Evolutionary conservation across 1,140 invertebrate species (phyloP).

Genomic region (Pristionchus pacificus): DNA sequence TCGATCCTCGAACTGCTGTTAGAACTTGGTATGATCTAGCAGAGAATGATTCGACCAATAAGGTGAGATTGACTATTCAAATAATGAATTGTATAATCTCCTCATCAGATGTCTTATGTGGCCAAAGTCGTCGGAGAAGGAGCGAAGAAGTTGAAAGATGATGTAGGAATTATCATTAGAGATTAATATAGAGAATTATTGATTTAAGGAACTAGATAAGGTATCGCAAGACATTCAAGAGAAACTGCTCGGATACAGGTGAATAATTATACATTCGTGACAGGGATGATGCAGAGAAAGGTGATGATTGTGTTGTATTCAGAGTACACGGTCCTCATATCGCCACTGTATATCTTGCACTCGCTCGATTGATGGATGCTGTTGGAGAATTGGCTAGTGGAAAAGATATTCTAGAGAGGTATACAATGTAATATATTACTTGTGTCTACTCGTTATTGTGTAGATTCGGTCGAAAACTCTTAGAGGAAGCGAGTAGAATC

Average conservation of each 20-base stretch:
- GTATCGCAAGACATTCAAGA: neutral
- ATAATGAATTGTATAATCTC: neutral
- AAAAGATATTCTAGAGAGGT: neutral
- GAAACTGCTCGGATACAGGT: neutral
- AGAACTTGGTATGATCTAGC: neutral
- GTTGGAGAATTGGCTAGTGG: slow-evolving; percentile 15
- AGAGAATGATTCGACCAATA: neutral
- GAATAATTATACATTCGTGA: no score
- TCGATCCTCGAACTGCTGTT: neutral
- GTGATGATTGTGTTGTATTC: neutral
- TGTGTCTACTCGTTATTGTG: neutral
- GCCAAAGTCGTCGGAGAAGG: neutral
- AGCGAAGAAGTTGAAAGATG: neutral
- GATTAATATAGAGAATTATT: neutral
- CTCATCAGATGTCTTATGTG: neutral
- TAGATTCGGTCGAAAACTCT: neutral
- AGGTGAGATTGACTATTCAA: neutral
- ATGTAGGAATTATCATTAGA: no score
- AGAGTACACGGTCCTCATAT: slow-evolving; percentile 12
- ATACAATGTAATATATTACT: neutral
- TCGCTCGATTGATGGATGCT: slow-evolving; percentile 20
- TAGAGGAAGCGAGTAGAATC: neutral
- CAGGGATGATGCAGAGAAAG: neutral
- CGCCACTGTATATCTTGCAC: slow-evolving; percentile 9
- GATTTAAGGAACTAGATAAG: neutral